Conservation (phyloP, 2,113 vertebrate genomes). For the Orthonyx spaldingii region DNA sequence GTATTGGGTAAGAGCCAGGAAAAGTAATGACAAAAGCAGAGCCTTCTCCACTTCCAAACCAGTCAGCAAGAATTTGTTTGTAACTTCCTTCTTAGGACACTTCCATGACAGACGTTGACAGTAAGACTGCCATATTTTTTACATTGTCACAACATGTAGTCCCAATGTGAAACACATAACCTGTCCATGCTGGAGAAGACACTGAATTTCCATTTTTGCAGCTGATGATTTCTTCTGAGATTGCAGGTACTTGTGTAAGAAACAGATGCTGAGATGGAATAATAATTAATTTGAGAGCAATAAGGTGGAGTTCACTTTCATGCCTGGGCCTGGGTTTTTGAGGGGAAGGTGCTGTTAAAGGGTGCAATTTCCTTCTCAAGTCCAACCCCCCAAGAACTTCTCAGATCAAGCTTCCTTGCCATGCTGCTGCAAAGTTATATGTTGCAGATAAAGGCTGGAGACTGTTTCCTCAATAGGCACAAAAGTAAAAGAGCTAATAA, state of each 20-base stretch:
- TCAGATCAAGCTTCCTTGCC: background rate
- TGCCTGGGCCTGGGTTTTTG: background rate
- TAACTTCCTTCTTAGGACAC: background rate
- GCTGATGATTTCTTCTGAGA: background rate
- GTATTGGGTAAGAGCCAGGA: background rate
- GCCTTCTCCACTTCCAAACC: background rate
- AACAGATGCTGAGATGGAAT: background rate
- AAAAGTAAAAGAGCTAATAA: background rate
- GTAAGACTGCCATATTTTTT: background rate
- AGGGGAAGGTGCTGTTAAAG: background rate
- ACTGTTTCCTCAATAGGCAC: background rate
- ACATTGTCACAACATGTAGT: background rate
- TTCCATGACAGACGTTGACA: background rate
- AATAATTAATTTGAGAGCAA: background rate
- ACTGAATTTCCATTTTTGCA: background rate
- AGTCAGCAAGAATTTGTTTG: background rate
- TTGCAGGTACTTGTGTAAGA: background rate
- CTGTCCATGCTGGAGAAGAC: background rate
- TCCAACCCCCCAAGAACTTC: background rate
- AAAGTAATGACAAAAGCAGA: background rate
- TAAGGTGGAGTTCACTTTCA: background rate
- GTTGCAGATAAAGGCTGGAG: rapidly evolving
- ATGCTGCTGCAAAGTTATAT: background rate
- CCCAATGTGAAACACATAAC: background rate
- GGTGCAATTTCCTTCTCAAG: background rate